Evolutionary conservation across 2,888 invertebrate species (phyloP), one percentile per base, ranked within the genome.

Genomic region (Tinea pellionella): DNA sequence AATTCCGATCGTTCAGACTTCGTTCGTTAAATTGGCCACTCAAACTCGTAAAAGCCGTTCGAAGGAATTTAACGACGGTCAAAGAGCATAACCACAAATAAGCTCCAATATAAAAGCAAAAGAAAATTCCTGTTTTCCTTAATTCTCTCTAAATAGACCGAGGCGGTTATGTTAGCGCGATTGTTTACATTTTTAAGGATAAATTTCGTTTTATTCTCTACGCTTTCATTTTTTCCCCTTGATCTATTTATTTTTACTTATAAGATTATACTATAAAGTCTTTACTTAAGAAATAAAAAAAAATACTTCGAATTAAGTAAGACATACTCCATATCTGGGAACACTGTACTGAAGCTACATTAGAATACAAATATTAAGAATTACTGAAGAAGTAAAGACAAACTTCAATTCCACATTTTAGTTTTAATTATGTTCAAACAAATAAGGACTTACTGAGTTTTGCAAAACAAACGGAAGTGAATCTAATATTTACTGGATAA

Each of bases 81-180:
- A 87, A 86, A 86, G 85, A 81, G 86, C 81, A 85, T 86, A 85
- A 86, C 86, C 86, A 80, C 86, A 87, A 87, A 86, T 84, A 87
- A 86, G 84, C 82, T 76, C 78, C 82, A 79, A 85, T 86, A 80
- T 81, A 75, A 76, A 73, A 73, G 74, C 75, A 74, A 74, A 75
- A 78, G 83, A 79, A 82, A 85, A 82, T 80, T 80, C 81, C 75
- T 15, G 72, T 77, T 81, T 81, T 81, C 79, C 80, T 81, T 85
- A 85, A 85, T 84, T 85, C 77, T 79, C 78, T 75, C 78, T 77
- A 78, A 83, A 81, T 78, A 79, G 80, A 74, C 77, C 78, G 76
- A 74, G 70, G 73, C 74, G 75, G 73, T 73, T 57, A 15, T 73
- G 71, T 69, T 70, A 75, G 77, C 74, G 74, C 73, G 74, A 77